Evolutionary conservation across 64 coral and sea anemone genomes (phyloP).

Genomic region (Dendronephthya gigantea): DNA sequence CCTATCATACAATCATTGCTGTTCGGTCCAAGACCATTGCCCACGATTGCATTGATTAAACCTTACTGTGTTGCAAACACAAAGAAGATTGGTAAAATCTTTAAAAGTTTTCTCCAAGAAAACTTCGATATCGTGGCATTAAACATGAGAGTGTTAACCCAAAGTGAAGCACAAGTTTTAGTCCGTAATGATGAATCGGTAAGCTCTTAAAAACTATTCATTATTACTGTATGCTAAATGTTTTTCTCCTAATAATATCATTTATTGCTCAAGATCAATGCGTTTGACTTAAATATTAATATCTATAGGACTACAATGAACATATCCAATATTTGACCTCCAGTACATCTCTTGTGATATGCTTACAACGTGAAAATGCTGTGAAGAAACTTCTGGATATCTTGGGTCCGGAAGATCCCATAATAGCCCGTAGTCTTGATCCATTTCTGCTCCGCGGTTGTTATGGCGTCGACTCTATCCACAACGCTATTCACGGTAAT

Average conservation of each 20-base stretch:
- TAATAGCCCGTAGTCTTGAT: constrained; percentile 42
- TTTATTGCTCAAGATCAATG: too few species aligned
- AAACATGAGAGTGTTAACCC: constrained; percentile 43
- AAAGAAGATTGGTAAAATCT: constrained; percentile 60
- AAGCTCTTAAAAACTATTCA: constrained; percentile 7
- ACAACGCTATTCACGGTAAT: constrained; percentile 78
- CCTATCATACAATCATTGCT: constrained; percentile 52
- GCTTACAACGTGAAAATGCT: constrained; percentile 86
- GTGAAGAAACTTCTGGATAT: constrained; percentile 65
- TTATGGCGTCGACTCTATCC: constrained; percentile 64
- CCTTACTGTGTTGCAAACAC: constrained; percentile 38
- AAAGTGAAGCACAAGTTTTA: constrained; percentile 23
- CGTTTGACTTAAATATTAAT: background rate
- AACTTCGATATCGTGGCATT: constrained; percentile 52
- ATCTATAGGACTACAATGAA: constrained; percentile 10
- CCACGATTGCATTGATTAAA: constrained; percentile 65
- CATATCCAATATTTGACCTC: constrained; percentile 66
- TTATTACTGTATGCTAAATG: background rate
- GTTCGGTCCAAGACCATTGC: constrained; percentile 48
- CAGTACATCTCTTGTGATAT: constrained; percentile 46
- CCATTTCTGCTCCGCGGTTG: constrained; percentile 89
- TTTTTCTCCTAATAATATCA: too few species aligned
- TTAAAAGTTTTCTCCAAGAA: constrained; percentile 63
- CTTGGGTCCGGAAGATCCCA: constrained; percentile 59
- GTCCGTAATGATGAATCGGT: constrained; percentile 17